A percentile compares a stretch with the other conserved stretches of the same genome.
phyloP scores from a whole-genome alignment of 1,140 invertebrate genomes.

The Sarcophaga bullata region DNA sequence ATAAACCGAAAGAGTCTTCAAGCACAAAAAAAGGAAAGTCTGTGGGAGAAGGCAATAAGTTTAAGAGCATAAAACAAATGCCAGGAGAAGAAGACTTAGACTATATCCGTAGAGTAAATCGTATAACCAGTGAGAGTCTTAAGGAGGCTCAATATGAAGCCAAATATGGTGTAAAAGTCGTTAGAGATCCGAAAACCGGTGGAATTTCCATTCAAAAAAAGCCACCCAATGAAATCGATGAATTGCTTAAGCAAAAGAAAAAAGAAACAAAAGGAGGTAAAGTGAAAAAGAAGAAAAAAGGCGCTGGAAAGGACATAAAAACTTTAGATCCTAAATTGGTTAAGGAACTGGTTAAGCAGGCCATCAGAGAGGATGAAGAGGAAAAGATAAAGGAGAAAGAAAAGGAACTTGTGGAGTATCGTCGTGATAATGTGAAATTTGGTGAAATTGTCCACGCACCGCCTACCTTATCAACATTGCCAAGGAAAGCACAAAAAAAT shows the following conservation, averaged over 20 bases:
- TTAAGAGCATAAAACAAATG: slow-evolving; percentile 60
- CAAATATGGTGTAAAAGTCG: slow-evolving; percentile 69
- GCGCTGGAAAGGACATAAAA: slow-evolving; percentile 48
- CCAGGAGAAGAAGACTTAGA: slow-evolving; percentile 64
- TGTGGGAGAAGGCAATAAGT: slow-evolving; percentile 39
- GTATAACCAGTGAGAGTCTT: slow-evolving; percentile 67
- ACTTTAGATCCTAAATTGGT: slow-evolving; percentile 66
- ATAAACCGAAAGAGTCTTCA: slow-evolving; percentile 50
- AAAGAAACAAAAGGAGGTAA: slow-evolving; percentile 64
- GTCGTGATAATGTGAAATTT: slow-evolving; percentile 71
- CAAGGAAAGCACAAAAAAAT: slow-evolving; percentile 66
- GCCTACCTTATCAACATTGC: slow-evolving; percentile 68
- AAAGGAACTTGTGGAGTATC: slow-evolving; percentile 53
- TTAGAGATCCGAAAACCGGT: slow-evolving; percentile 67
- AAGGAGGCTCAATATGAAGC: slow-evolving; percentile 69
- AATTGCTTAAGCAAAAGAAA: slow-evolving; percentile 64
- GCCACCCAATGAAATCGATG: slow-evolving; percentile 67
- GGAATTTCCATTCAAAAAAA: slow-evolving; percentile 66
- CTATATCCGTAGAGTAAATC: slow-evolving; percentile 68
- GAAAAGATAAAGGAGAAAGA: slow-evolving; percentile 50
- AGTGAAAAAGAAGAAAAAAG: slow-evolving; percentile 56
- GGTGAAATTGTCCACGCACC: slow-evolving; percentile 74
- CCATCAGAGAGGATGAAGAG: slow-evolving; percentile 62
- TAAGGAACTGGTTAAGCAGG: slow-evolving; percentile 62
- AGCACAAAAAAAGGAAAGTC: slow-evolving; percentile 36